Evolutionary conservation across 2,113 vertebrate species (phyloP).

Genomic region (Meriones unguiculatus): DNA sequence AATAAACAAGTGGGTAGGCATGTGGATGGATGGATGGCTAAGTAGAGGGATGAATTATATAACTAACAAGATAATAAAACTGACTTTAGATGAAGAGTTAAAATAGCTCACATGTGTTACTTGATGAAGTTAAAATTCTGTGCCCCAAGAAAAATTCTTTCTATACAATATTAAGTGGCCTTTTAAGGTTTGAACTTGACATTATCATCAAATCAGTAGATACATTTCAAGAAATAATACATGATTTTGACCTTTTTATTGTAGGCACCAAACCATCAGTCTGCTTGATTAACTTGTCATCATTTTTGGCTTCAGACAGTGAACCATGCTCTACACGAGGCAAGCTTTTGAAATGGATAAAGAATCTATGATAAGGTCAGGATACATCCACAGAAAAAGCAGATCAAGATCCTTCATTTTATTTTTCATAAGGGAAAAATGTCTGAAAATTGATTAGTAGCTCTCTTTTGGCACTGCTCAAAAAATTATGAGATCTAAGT

Average conservation of each 20-base stretch:
- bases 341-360: conserved; percentile 66
- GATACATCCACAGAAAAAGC: conserved; percentile 34
- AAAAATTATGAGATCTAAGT: conserved; percentile 54
- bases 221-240: conserved; percentile 73
- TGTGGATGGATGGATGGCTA: background rate
- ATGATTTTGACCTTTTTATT: conserved; percentile 80
- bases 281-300: conserved; percentile 73
- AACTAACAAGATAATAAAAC: conserved; percentile 57
- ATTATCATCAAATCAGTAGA: conserved; percentile 71
- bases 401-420: conserved; percentile 59
- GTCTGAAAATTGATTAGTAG: conserved; percentile 46
- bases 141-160: conserved; percentile 57
- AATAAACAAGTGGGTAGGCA: background rate
- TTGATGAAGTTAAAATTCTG: conserved; percentile 73
- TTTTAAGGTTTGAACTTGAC: conserved; percentile 69
- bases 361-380: conserved; percentile 68
- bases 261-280: conserved; percentile 54
- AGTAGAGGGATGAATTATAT: background rate
- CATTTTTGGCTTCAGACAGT: conserved; percentile 8
- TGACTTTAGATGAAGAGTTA: conserved; percentile 51
- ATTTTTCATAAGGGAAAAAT: conserved; percentile 60
- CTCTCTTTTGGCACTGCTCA: conserved; percentile 5
- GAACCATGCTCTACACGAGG: conserved; percentile 33
- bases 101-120: conserved; percentile 61
- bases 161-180: conserved; percentile 68